A percentile compares a stretch with the other conserved stretches of the same genome.
phyloP scores from a whole-genome alignment of 2,888 invertebrate species.

The Artemia sp. region DNA sequence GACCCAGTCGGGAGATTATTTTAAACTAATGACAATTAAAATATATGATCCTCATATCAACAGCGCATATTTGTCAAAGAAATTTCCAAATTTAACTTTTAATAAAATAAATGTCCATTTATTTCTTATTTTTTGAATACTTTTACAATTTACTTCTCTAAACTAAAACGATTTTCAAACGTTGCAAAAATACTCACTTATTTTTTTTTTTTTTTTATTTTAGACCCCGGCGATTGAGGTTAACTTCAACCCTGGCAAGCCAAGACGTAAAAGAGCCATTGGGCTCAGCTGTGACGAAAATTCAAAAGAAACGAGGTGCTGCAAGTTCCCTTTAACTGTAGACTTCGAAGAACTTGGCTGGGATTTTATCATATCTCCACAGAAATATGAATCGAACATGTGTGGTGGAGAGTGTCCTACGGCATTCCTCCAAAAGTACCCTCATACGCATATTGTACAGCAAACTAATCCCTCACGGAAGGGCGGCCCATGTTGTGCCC shows the following conservation, averaged over 20 bases:
- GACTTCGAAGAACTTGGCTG: constrained; percentile 90
- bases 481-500: constrained; percentile 80
- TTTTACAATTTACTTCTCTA: too few relatives aligned
- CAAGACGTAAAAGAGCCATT: constrained; percentile 55
- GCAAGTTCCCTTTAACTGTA: constrained; percentile 78
- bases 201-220: constrained; percentile 21
- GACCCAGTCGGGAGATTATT: too few relatives aligned
- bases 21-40: too few relatives aligned
- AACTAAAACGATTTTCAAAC: too few relatives aligned
- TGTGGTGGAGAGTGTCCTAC: constrained; percentile 87
- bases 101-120: too few relatives aligned
- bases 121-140: too few relatives aligned
- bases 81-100: too few relatives aligned
- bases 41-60: too few relatives aligned
- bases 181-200: too few relatives aligned
- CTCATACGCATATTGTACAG: constrained; percentile 72
- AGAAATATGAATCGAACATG: constrained; percentile 83
- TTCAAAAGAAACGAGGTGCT: constrained; percentile 66
- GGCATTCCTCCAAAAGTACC: constrained; percentile 65
- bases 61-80: too few relatives aligned
- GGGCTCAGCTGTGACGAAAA: constrained; percentile 68
- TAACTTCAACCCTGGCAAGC: constrained; percentile 29
- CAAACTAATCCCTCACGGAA: constrained; percentile 56
- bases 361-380: constrained; percentile 95
- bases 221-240: constrained; percentile 45